Evolutionary conservation across 2,113 vertebrate species (phyloP), one percentile per base, ranked within the genome.

Genomic region (Chroicocephalus ridibundus): DNA sequence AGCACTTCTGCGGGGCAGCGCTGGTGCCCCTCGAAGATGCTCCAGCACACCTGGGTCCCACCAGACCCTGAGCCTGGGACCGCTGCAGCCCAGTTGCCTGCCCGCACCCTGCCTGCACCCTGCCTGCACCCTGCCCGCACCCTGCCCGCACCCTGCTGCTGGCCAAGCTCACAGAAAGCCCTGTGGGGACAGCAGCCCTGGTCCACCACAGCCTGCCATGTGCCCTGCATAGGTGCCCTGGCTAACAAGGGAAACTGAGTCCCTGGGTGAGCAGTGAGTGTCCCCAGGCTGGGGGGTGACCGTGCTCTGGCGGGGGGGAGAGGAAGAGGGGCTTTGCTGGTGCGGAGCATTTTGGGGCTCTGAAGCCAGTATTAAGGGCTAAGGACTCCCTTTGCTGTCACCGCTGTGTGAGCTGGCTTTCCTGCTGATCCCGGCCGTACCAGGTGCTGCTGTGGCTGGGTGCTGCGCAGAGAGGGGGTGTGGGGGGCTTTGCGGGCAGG

Each of bases 161-260:
- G 57, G 31, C 55, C 47, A 22, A 29, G 66, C 32, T 27, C 57
- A 51, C 18, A 29, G 29, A 29, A 26, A 42, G 8, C 46, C 36
- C 31, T 2, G 15, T 13, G 31, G 10, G 25, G 5, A 34, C 26
- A 15, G 24, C 8, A 65, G 47, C 31, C 29, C 47, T 34, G 21
- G 5, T 22, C 47, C 26, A 15, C 9, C 9, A 3, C 26, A 22
- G 47, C 36, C 12, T 19, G 44, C 46, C 11, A 2, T 2, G 1
- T 27, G 13, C 40, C 40, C 24, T 15, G 72, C 2, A 4, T 20
- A 15, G 5, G 11, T 49, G 76, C 10, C 58, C 36, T 32, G 44
- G 44, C 26, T 19, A 6, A 8, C 0, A 5, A 38, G 27, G 21
- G 18, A 32, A 29, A 34, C 25, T 36, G 44, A 47, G 54, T 31